A percentile compares a stretch with the other conserved stretches of the same genome.
Evolutionary conservation across 2,113 vertebrate genomes (phyloP).

Genomic region (Morone saxatilis): DNA sequence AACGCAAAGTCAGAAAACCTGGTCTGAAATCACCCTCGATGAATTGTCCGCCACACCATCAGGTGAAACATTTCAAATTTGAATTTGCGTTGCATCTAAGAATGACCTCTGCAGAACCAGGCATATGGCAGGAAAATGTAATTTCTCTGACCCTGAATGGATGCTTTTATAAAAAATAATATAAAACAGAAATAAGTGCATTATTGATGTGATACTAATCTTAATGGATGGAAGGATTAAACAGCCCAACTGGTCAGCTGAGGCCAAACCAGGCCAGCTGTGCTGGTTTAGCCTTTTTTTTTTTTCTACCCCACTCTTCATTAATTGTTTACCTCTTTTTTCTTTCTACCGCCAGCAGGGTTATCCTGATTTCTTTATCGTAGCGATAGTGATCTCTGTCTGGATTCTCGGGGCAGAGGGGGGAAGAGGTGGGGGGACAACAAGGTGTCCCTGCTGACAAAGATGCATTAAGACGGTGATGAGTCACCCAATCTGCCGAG

Average conservation of each 20-base stretch:
- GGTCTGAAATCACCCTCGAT: background rate
- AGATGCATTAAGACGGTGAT: slow-evolving; percentile 67
- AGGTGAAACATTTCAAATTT: background rate
- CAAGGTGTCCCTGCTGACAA: slow-evolving; percentile 69
- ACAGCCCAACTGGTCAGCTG: slow-evolving; percentile 41
- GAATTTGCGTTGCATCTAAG: background rate
- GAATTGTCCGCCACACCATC: background rate
- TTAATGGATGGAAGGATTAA: slow-evolving; percentile 50
- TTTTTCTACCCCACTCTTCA: background rate
- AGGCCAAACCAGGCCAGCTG: slow-evolving; percentile 29
- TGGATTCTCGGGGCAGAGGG: slow-evolving; percentile 24
- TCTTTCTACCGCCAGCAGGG: slow-evolving; percentile 15
- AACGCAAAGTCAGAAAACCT: slow-evolving; percentile 14
- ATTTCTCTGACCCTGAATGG: slow-evolving; percentile 7
- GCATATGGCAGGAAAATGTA: slow-evolving; percentile 20
- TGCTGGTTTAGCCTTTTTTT: background rate
- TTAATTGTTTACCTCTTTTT: slow-evolving; percentile 5
- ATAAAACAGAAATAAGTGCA: slow-evolving; percentile 14
- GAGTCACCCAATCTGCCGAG: slow-evolving; percentile 71
- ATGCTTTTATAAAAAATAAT: slow-evolving; percentile 12
- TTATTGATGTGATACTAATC: slow-evolving; percentile 36
- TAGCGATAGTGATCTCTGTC: slow-evolving; percentile 38
- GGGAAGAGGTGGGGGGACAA: slow-evolving; percentile 14
- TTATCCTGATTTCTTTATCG: slow-evolving; percentile 41
- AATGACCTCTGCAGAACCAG: slow-evolving; percentile 7